These are phyloP conservation scores for Hypsopygia costalis DNA, from an alignment of 2,888 invertebrate genomes.

Conservation along the genomic window DNA sequence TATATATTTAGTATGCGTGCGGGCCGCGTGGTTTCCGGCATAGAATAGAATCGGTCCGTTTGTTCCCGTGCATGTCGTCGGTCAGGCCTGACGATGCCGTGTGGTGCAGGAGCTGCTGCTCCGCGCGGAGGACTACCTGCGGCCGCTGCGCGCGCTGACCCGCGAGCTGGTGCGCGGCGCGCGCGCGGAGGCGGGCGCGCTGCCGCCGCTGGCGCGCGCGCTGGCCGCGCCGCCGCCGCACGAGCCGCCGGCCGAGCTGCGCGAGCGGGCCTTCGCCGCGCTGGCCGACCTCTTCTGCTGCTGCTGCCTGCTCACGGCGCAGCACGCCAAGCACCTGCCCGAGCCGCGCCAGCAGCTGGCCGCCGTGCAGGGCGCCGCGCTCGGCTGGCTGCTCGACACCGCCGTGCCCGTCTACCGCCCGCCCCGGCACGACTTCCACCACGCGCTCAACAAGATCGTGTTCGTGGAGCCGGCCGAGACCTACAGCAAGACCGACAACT, in stretches of 20 bases:
- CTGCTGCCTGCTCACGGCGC: conserved; percentile 90
- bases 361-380: conserved; percentile 90
- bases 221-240: conserved; percentile 77
- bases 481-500: conserved; percentile 91
- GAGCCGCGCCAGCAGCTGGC: conserved; percentile 57
- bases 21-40: too few species aligned
- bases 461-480: conserved; percentile 89
- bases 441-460: conserved; percentile 89
- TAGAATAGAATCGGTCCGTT: too few species aligned
- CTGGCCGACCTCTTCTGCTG: conserved; percentile 92
- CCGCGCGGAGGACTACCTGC: conserved; percentile 93
- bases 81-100: too few species aligned
- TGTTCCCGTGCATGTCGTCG: too few species aligned
- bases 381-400: conserved; percentile 93
- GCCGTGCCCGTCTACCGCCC: conserved; percentile 88
- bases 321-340: conserved; percentile 71
- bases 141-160: conserved; percentile 91
- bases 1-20: too few species aligned
- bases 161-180: conserved; percentile 94
- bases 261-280: conserved; percentile 91
- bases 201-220: conserved; percentile 91
- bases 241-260: conserved; percentile 77
- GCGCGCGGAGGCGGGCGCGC: conserved; percentile 86
- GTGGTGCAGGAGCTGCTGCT: conserved; percentile 91
- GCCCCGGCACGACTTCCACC: conserved; percentile 85